Evolutionary conservation across 1,140 invertebrate species (phyloP).

Genomic region (Metaphire vulgaris): DNA sequence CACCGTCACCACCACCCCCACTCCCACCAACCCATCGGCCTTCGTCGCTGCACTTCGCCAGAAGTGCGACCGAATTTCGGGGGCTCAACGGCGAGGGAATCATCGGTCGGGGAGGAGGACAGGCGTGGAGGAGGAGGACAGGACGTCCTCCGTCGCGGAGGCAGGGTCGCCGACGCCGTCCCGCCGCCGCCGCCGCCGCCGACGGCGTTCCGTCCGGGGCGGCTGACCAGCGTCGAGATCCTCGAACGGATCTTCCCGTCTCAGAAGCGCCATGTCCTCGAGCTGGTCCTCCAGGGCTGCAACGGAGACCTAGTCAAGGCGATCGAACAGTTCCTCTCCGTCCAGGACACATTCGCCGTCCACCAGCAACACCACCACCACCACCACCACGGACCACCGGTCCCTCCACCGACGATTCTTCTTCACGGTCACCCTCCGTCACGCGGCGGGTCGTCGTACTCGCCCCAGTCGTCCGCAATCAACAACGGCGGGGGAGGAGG

Average conservation of each 20-base stretch:
- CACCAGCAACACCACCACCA: slow-evolving; percentile 35
- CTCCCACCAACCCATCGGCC: neutral
- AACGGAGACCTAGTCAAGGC: slow-evolving; percentile 76
- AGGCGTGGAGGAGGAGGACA: neutral
- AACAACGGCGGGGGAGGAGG: neutral
- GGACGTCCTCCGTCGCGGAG: neutral
- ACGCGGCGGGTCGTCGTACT: slow-evolving; percentile 25
- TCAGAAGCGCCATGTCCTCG: slow-evolving; percentile 73
- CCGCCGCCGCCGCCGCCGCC: slow-evolving; percentile 43
- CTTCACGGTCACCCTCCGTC: slow-evolving; percentile 30
- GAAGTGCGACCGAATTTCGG: too few relatives aligned
- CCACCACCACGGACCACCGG: slow-evolving; percentile 20
- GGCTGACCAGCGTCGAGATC: slow-evolving; percentile 70
- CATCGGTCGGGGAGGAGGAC: neutral
- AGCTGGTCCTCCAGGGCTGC: slow-evolving; percentile 75
- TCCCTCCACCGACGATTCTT: slow-evolving; percentile 20
- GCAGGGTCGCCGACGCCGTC: neutral
- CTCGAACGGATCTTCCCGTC: slow-evolving; percentile 76
- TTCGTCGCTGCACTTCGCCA: neutral
- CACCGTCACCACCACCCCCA: neutral
- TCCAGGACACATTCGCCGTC: slow-evolving; percentile 45
- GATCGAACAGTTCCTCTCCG: slow-evolving; percentile 61
- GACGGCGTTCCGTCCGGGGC: slow-evolving; percentile 46
- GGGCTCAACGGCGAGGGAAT: neutral
- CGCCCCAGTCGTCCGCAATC: slow-evolving; percentile 26